These are phyloP conservation scores for Clytia hemisphaerica DNA, from an alignment of 30 jellyfish, hydroid and myxozoan genomes.

Conservation along the genomic window DNA sequence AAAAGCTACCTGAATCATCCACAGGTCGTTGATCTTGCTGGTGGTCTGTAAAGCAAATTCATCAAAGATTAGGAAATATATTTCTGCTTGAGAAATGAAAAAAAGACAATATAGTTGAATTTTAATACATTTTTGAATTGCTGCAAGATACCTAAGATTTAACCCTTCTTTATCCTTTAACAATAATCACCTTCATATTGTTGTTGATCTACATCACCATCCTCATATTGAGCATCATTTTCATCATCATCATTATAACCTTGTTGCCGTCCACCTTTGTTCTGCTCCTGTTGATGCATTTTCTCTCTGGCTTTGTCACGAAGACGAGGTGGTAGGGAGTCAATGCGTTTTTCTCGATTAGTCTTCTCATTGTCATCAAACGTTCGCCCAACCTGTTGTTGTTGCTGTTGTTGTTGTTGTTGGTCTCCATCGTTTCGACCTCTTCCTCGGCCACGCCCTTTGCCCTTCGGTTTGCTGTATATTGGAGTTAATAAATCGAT, in stretches of 20 bases:
- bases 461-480: neutral
- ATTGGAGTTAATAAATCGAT: neutral
- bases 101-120: too few relatives aligned
- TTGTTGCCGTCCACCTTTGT: neutral
- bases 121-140: too few relatives aligned
- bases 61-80: too few relatives aligned
- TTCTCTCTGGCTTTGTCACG: conserved; percentile 16
- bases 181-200: neutral
- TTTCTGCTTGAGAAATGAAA: too few relatives aligned
- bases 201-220: neutral
- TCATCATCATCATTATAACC: neutral
- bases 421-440: neutral
- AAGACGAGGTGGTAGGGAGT: conserved; percentile 4
- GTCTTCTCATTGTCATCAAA: too few relatives aligned
- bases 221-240: neutral
- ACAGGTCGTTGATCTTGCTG: too few relatives aligned
- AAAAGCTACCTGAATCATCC: too few relatives aligned
- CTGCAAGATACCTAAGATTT: too few relatives aligned
- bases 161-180: too few relatives aligned
- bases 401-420: neutral
- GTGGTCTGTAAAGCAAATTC: too few relatives aligned
- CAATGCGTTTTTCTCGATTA: conserved; percentile 11
- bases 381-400: too few relatives aligned
- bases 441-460: conserved; percentile 21
- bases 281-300: neutral